Conservation (phyloP, 2,888 invertebrate species). For the Euzophera pinguis region DNA sequence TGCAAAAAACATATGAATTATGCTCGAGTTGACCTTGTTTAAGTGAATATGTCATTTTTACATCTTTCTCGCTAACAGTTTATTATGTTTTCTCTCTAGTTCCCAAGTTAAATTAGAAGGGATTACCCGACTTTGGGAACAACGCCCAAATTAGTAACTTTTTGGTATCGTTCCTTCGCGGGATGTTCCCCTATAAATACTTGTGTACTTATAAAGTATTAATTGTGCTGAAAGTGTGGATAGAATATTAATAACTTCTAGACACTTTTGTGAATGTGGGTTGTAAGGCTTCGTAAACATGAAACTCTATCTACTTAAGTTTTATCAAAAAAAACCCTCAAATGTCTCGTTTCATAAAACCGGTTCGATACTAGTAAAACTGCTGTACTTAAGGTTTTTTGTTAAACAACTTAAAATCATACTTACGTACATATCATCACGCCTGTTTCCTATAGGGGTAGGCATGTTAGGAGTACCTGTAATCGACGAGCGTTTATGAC, state of each 20-base stretch:
- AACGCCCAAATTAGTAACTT: slow-evolving; percentile 1
- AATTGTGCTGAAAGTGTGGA: neutral
- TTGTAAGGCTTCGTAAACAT: too few relatives aligned
- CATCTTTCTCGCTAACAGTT: neutral
- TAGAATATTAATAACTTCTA: neutral
- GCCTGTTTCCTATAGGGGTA: too few relatives aligned
- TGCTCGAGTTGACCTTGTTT: neutral
- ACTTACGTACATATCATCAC: too few relatives aligned
- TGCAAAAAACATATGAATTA: slow-evolving; percentile 4
- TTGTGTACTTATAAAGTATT: neutral
- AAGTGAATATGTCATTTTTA: slow-evolving; percentile 1
- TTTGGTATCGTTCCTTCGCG: neutral
- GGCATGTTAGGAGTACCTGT: too few relatives aligned
- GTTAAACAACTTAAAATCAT: too few relatives aligned
- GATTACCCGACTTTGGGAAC: neutral
- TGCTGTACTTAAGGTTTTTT: too few relatives aligned
- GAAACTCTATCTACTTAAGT: too few relatives aligned
- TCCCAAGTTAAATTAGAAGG: slow-evolving; percentile 3
- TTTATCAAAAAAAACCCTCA: too few relatives aligned
- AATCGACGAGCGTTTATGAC: too few relatives aligned
- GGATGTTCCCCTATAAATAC: neutral
- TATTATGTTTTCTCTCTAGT: neutral
- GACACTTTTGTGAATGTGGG: too few relatives aligned
- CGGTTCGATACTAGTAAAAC: too few relatives aligned
- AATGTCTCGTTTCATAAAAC: too few relatives aligned